Evolutionary conservation across 2,888 invertebrate species (phyloP), one percentile per base, ranked within the genome.

Genomic region (Hydropsyche betteni): DNA sequence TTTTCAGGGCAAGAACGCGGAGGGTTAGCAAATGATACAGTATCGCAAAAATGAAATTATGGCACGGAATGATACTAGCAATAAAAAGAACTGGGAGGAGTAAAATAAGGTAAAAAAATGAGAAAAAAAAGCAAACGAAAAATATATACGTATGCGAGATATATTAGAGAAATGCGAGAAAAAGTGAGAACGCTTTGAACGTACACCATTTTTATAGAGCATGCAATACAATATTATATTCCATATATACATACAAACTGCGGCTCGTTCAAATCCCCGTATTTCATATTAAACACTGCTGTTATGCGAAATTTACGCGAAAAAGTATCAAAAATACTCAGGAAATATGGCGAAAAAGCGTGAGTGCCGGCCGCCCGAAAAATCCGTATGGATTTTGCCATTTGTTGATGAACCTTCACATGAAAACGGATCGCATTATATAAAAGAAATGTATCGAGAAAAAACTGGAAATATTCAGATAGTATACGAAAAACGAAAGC

Each of bases 251-350:
- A 24, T 24, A 34, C 33, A 34, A 24, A 24, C 64, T 33, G 16
- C 6, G 34, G 64, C n/a, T 44, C n/a, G 44, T n/a, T 70, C 52
- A 70, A 70, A 70, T 70, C 14, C 51, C 69, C 44, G 50, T 69
- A 69, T 69, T 69, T 69, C 69, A 69, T 44, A 69, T 69, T 69
- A 69, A 69, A 69, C 69, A 69, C 69, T 44, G 69, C 44, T 50
- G 50, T 69, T 69, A 69, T 44, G 51, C 24, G 51, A 69, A 69
- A 69, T 69, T 69, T 69, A 69, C 69, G 69, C 69, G 58, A 24
- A 16, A 14, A 58, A 14, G 24, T 58, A 58, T 58, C 58, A 58
- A 58, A 58, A 24, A 58, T 58, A 58, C 58, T 44, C 10, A 10
- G 44, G 44, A 44, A 44, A 44, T 44, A 64, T 64, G 6, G 12